Base-by-base conservation (phyloP, 2,797 vertebrate genomes). In the Aplochiton taeniatus region DNA sequence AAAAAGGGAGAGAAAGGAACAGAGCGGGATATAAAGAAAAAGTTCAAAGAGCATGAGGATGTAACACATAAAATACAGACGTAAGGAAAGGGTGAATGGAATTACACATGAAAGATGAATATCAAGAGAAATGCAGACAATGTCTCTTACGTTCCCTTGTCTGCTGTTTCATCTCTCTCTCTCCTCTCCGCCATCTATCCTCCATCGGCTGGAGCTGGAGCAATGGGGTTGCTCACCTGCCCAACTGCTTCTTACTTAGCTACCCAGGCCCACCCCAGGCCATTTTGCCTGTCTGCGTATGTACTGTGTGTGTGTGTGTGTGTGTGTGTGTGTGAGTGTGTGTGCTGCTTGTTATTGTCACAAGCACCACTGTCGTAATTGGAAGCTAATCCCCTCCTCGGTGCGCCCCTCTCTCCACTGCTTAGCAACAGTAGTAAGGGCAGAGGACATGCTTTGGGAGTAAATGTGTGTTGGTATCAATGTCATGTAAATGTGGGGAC, bases 321-420 rank as follows among this genome's bases (percentile, higher is more conserved):
- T 31, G 54, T 14, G 41, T 31, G 47, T n/a, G 61, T 55, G 45
- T 67, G 62, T 16, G 72, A 81, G 85, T 79, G 80, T 79, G 78
- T 2, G n/a, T 75, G 61, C 64, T 80, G 65, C 53, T 70, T 76
- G 71, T 73, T 72, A 70, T 73, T 85, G 85, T 88, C 85, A 86
- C 72, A 77, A 78, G 85, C 86, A 84, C 80, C 82, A 85, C 87
- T 88, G 85, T 83, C 85, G 72, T 89, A 88, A 91, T 88, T 86
- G 87, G 81, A 85, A 87, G 75, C 85, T 88, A 88, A 89, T 88
- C 85, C 88, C 83, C 77, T 79, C 86, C 84, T 61, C 59, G 60
- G 61, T 68, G 44, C 45, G 44, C 55, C 89, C 87, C 43, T 69
- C 72, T 73, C 80, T 83, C 80, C 61, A 75, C 79, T 78, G 81